A percentile compares a stretch with the other conserved stretches of the same genome.
Evolutionary conservation across 1,140 invertebrate genomes (phyloP).

Genomic region (Lasaia peninsularis): DNA sequence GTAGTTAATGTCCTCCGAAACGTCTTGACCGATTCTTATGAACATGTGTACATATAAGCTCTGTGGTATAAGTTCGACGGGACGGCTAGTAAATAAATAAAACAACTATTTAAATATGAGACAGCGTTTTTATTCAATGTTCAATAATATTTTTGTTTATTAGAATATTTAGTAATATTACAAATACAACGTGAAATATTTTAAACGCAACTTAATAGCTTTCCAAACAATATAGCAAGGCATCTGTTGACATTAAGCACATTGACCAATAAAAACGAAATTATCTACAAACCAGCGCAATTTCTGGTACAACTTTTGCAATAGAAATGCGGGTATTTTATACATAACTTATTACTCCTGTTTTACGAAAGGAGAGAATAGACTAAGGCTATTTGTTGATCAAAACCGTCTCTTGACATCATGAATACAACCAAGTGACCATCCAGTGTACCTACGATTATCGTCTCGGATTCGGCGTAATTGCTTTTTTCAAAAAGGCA

Average conservation of each 20-base stretch:
- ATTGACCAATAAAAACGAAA: slow-evolving; percentile 54
- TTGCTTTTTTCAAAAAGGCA: too few relatives aligned
- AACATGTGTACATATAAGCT: too few relatives aligned
- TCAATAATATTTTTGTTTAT: slow-evolving; percentile 70
- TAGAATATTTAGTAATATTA: slow-evolving; percentile 74
- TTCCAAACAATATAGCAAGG: slow-evolving; percentile 64
- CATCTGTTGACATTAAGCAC: slow-evolving; percentile 58
- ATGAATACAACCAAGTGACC: too few relatives aligned
- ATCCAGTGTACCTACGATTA: too few relatives aligned
- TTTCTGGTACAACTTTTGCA: not conserved
- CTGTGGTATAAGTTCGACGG: too few relatives aligned
- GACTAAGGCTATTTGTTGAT: too few relatives aligned
- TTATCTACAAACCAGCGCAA: slow-evolving; percentile 39
- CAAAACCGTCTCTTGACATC: too few relatives aligned
- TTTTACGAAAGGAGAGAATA: too few relatives aligned
- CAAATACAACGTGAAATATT: slow-evolving; percentile 74
- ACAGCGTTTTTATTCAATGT: slow-evolving; percentile 75
- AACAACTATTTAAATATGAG: slow-evolving; percentile 64
- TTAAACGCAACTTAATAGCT: slow-evolving; percentile 63
- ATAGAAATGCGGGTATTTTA: not conserved
- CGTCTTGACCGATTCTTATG: too few relatives aligned
- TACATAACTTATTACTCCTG: not conserved
- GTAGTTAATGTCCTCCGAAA: too few relatives aligned
- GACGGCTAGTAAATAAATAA: slow-evolving; percentile 41
- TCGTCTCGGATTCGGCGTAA: too few relatives aligned